Percentiles rank a stretch among this genome's conserved stretches.
phyloP scores from a whole-genome alignment of 2,797 vertebrate species.

The Monodelphis domestica region DNA sequence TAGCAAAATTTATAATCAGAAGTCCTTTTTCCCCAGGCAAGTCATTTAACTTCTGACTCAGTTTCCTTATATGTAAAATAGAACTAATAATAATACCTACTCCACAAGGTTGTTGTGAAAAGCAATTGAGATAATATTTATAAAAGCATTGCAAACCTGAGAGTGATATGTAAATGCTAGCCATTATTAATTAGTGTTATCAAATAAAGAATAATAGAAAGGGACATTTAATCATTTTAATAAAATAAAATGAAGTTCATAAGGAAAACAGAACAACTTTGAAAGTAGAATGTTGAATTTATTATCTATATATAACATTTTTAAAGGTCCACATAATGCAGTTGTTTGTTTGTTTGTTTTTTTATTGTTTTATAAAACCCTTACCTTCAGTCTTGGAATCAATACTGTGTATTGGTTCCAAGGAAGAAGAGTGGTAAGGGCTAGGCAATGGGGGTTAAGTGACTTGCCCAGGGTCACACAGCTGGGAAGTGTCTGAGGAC shows the following conservation, averaged over 20 bases:
- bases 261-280: not conserved
- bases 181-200: not conserved
- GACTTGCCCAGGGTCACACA: too few species aligned
- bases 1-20: not conserved
- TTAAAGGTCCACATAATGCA: not conserved
- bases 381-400: too few species aligned
- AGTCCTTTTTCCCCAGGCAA: not conserved
- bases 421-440: too few species aligned
- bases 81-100: not conserved
- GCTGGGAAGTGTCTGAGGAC: too few species aligned
- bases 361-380: too few species aligned
- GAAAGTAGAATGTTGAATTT: not conserved
- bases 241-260: not conserved
- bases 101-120: not conserved
- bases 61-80: not conserved
- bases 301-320: not conserved
- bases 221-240: not conserved
- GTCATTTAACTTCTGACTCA: not conserved
- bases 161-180: not conserved
- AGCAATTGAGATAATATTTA: not conserved
- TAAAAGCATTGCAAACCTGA: not conserved
- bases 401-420: too few species aligned
- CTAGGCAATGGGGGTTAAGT: too few species aligned
- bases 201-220: not conserved
- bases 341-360: too few species aligned